Evolutionary conservation across 35 echinoderm and acorn worm genomes (phyloP).

Genomic region (Diadema setosum): DNA sequence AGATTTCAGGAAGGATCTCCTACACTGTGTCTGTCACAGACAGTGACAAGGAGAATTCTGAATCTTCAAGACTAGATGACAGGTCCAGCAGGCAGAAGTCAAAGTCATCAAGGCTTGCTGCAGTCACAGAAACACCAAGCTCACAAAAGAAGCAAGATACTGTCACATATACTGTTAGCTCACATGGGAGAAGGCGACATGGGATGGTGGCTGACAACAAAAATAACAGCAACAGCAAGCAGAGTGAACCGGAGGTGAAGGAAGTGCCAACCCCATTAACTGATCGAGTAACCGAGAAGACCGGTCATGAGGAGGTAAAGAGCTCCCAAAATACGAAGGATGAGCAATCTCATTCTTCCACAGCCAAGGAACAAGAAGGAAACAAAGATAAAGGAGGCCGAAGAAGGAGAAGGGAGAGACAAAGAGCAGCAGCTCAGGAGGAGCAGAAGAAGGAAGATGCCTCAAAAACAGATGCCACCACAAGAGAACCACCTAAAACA

Average conservation of each 20-base stretch:
- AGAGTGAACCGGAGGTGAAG: not conserved
- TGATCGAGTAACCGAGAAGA: not conserved
- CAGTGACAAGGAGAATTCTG: constrained; percentile 33
- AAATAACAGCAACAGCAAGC: constrained; percentile 36
- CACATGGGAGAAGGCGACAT: not conserved
- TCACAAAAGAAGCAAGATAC: constrained; percentile 18
- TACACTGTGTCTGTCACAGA: constrained; percentile 55
- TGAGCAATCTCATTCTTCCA: not conserved
- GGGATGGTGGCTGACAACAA: not conserved
- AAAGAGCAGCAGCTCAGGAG: not conserved
- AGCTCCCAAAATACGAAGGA: not conserved
- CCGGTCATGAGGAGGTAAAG: not conserved
- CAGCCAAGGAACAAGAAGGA: not conserved
- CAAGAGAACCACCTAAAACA: constrained; percentile 3
- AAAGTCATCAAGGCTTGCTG: constrained; percentile 18
- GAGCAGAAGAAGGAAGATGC: not conserved
- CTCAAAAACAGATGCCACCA: not conserved
- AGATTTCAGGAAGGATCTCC: constrained; percentile 19
- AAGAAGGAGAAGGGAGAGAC: constrained; percentile 25
- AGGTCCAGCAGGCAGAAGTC: not conserved
- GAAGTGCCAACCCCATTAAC: not conserved
- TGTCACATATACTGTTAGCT: constrained; percentile 40
- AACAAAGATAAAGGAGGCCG: not conserved
- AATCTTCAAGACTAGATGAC: not conserved
- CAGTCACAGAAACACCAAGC: constrained; percentile 35